Conservation (phyloP, 2,113 vertebrate genomes). For the Marmota flaviventris region DNA sequence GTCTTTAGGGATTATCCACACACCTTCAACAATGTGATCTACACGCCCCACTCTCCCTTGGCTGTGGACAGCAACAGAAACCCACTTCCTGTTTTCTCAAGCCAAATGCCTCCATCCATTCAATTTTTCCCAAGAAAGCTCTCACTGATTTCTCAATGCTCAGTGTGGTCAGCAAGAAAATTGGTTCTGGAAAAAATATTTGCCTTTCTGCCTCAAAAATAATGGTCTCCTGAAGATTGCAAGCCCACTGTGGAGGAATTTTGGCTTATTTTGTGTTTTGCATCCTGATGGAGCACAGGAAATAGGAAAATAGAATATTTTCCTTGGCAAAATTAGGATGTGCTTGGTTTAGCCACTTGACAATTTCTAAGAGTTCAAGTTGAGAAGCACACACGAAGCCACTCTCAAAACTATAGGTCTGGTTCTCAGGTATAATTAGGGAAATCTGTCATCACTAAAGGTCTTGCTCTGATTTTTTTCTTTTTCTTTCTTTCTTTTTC, state of each 20-base stretch:
- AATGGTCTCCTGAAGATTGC: conserved; percentile 71
- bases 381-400: not conserved
- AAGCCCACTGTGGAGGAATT: conserved; percentile 79
- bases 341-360: conserved; percentile 69
- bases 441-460: not conserved
- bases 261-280: conserved; percentile 72
- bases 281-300: conserved; percentile 62
- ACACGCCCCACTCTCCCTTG: conserved; percentile 10
- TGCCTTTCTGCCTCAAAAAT: conserved; percentile 70
- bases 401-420: not conserved
- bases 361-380: conserved; percentile 54
- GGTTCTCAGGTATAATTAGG: not conserved
- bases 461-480: conserved; percentile 4
- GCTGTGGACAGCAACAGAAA: not conserved
- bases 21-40: conserved; percentile 7
- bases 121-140: conserved; percentile 58
- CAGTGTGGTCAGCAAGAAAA: conserved; percentile 67
- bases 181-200: conserved; percentile 69
- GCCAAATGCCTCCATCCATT: conserved; percentile 62
- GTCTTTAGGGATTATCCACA: not conserved
- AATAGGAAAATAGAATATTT: conserved; percentile 74
- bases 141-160: conserved; percentile 73
- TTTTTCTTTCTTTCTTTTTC: too few species aligned
- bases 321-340: conserved; percentile 48
- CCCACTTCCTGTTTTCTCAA: conserved; percentile 72